A percentile compares a stretch with the other conserved stretches of the same genome.
phyloP scores from a whole-genome alignment of 2,113 vertebrate genomes.

The Dipodomys spectabilis region DNA sequence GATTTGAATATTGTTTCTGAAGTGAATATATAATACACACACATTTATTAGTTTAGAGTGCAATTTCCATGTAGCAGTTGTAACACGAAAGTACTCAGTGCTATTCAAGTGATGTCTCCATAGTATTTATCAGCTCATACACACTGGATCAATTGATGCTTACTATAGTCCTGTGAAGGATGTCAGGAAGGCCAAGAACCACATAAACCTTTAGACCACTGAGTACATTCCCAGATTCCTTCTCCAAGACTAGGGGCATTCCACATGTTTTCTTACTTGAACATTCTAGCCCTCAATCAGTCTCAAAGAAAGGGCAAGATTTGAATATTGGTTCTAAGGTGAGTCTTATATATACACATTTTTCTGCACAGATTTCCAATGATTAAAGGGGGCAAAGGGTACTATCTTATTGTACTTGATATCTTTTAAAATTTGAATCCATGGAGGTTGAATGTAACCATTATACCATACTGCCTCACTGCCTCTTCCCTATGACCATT shows the following conservation, averaged over 20 bases:
- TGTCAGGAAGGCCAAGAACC: background rate
- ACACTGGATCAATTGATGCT: background rate
- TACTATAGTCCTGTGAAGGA: background rate
- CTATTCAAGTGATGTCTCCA: background rate
- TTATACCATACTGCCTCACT: background rate
- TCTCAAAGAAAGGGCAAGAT: too few species aligned
- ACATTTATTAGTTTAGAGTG: background rate
- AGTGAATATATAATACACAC: background rate
- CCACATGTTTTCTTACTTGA: too few species aligned
- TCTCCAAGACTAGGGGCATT: background rate
- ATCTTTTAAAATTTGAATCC: background rate
- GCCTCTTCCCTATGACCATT: background rate
- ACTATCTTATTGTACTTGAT: conserved; percentile 16
- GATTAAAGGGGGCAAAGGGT: too few species aligned
- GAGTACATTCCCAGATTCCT: background rate
- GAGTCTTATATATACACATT: too few species aligned
- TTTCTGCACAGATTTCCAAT: background rate
- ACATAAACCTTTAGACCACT: background rate
- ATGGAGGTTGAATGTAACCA: background rate
- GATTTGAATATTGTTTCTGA: conserved; percentile 11
- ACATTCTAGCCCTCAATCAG: too few species aligned
- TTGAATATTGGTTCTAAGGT: too few species aligned
- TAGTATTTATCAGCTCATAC: background rate
- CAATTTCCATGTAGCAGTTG: background rate
- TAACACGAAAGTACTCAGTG: background rate